Base-by-base conservation (phyloP, 2,888 invertebrate species). In the Microctonus aethiopoides region DNA sequence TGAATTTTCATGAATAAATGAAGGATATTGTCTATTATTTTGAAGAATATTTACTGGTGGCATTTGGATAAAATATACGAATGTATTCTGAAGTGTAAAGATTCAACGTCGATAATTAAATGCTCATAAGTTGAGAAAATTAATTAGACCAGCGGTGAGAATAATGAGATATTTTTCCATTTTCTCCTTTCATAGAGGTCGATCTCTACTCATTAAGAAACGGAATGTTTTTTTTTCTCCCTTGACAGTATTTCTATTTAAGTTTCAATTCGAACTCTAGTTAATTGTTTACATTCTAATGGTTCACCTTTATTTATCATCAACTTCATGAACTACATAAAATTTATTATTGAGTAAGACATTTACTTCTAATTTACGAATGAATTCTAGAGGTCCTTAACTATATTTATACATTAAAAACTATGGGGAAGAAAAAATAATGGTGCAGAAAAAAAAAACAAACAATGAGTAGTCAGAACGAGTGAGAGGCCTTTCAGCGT, bases 21-120 rank as follows among this genome's bases (percentile, higher is more conserved):
- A n/a, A n/a, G n/a, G n/a, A n/a, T n/a, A n/a, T n/a, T n/a, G n/a
- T n/a, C n/a, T n/a, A n/a, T n/a, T n/a, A n/a, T n/a, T n/a, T n/a
- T n/a, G n/a, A n/a, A n/a, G n/a, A n/a, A n/a, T n/a, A n/a, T n/a
- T n/a, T n/a, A n/a, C n/a, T n/a, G n/a, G n/a, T n/a, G n/a, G n/a
- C n/a, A n/a, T n/a, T n/a, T n/a, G n/a, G n/a, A n/a, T n/a, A n/a
- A n/a, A n/a, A n/a, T n/a, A n/a, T n/a, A n/a, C n/a, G n/a, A n/a
- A n/a, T n/a, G n/a, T n/a, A n/a, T n/a, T n/a, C n/a, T n/a, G n/a
- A n/a, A n/a, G n/a, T n/a, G n/a, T n/a, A n/a, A 68, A 62, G 41
- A 62, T 62, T 62, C 68, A 54, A 62, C 54, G 34, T 62, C 51
- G 61, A 62, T 68, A 68, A 68, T 68, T 68, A 68, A 68, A 68